These are phyloP conservation scores for Astur gentilis DNA, from an alignment of 2,113 vertebrate species.

Conservation along the genomic window DNA sequence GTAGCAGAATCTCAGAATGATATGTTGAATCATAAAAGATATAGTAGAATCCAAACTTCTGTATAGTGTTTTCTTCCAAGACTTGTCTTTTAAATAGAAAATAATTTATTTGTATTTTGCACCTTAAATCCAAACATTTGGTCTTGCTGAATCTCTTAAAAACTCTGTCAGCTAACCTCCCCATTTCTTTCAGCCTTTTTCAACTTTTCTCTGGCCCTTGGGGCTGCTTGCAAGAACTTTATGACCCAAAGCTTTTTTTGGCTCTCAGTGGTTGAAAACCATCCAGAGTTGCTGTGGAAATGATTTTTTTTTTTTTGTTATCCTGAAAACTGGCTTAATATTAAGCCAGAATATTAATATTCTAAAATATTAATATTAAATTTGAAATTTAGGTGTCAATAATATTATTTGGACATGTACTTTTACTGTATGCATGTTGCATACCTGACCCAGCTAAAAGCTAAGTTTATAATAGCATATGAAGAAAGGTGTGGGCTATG, in stretches of 20 bases:
- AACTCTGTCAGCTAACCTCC: not conserved
- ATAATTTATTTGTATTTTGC: not conserved
- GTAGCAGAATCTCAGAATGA: not conserved
- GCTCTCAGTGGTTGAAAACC: not conserved
- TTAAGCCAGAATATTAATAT: not conserved
- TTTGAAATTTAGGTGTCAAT: not conserved
- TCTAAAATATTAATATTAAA: not conserved
- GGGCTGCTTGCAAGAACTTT: not conserved
- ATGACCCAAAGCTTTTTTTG: not conserved
- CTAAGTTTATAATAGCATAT: not conserved
- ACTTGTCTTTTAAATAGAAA: not conserved
- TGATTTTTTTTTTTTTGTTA: not conserved
- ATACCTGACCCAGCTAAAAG: not conserved
- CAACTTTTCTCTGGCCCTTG: not conserved
- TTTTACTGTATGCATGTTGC: not conserved
- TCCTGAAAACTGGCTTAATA: not conserved
- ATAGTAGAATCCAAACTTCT: not conserved
- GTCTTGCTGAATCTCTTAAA: not conserved
- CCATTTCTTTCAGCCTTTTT: not conserved
- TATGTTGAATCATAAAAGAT: not conserved
- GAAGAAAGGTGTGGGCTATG: not conserved
- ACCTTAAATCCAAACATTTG: not conserved
- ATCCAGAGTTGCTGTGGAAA: not conserved
- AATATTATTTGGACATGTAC: not conserved
- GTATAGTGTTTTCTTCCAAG: not conserved